Evolutionary conservation across 2,113 vertebrate species (phyloP), one percentile per base, ranked within the genome.

Genomic region (Ictalurus punctatus): DNA sequence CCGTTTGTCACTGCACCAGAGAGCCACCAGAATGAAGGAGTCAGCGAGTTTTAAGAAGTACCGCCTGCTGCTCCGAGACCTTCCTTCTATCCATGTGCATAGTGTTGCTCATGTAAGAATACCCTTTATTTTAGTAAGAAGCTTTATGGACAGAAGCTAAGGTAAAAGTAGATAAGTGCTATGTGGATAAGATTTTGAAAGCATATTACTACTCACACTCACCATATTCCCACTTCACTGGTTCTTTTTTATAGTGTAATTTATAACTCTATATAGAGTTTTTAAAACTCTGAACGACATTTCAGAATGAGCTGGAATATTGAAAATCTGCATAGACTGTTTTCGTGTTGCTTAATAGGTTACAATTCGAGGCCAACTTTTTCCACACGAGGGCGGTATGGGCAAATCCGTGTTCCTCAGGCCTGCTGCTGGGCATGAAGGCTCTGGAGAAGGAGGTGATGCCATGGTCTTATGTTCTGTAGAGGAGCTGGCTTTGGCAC

Each of bases 291-390:
- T 44, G 48, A 12, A 44, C 0, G 8, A 44, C 25, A 44, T 76
- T 76, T 44, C 19, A 76, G 73, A 25, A 23, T 44, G 74, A 78
- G 74, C 40, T 44, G 21, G 9, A 6, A 14, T 44, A 48, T 3
- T 48, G 2, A 25, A 52, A 30, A 3, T 34, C 8, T 30, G 58
- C 16, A 58, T 16, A 1, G 12, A 84, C 10, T 59, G 61, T 48
- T 71, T n/a, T 34, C 48, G 5, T 86, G 14, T 86, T 6, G 87
- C 8, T 56, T 74, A 8, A 27, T 91, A 99, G 98, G 97, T 99
- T 88, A 98, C 97, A 4, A 98, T 99, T 93, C 96, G 95, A 69
- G 98, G 98, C 52, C 97, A 97, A 93, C 94, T 99, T 92, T 99
- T 97, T 91, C 98, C 98, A 4, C 97, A 99, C 79, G 95, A 87